These are phyloP conservation scores for Fistularia tabacaria DNA, from an alignment of 2,797 vertebrate species.

Conservation along the genomic window DNA sequence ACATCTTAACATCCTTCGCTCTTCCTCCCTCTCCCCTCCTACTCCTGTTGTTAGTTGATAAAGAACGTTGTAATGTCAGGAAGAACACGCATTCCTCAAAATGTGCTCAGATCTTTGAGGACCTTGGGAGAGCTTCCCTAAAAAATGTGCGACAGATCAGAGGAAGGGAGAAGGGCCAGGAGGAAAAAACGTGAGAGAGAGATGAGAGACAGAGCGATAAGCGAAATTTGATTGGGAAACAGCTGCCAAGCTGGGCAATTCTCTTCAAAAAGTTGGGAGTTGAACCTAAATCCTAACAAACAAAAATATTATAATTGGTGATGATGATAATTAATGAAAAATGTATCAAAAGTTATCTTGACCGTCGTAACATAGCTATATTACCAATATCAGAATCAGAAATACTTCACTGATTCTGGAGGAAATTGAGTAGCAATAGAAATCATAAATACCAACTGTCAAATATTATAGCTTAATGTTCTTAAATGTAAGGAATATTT, in stretches of 20 bases:
- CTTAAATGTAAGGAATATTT: not conserved
- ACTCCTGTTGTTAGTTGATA: constrained; percentile 72
- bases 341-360: not conserved
- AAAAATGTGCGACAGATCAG: constrained; percentile 51
- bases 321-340: too few species aligned
- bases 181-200: constrained; percentile 5
- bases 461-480: not conserved
- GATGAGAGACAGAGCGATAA: constrained; percentile 18
- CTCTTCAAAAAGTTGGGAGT: not conserved
- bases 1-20: constrained; percentile 75
- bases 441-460: constrained; percentile 8
- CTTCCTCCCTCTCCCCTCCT: constrained; percentile 58
- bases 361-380: constrained; percentile 2
- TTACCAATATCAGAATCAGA: not conserved
- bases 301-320: not conserved
- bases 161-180: constrained; percentile 17
- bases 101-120: constrained; percentile 68
- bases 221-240: not conserved
- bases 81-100: constrained; percentile 75
- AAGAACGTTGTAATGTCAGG: constrained; percentile 76
- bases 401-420: not conserved
- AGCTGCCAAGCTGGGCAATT: too few species aligned
- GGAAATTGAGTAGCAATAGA: too few species aligned
- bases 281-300: constrained; percentile 5
- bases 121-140: constrained; percentile 33